These are phyloP conservation scores for Brachylomia viminalis DNA, from an alignment of 2,888 invertebrate species.

Conservation along the genomic window DNA sequence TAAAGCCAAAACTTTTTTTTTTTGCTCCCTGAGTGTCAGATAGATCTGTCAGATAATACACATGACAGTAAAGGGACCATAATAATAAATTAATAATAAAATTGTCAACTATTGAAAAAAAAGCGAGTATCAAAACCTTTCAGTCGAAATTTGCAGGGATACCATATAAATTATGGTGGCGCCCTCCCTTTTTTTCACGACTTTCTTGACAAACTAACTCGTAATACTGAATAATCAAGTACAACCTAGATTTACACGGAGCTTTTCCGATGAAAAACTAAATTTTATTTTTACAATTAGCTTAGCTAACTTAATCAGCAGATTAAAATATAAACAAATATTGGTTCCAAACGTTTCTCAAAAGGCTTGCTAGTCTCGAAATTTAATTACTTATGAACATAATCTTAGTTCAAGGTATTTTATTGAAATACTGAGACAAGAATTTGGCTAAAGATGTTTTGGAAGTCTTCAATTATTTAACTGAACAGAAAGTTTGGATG, in stretches of 20 bases:
- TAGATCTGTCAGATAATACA: too few relatives aligned
- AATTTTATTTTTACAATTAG: neutral
- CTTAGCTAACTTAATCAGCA: neutral
- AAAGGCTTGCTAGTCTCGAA: neutral
- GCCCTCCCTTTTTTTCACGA: too few relatives aligned
- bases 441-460: neutral
- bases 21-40: too few relatives aligned
- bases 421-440: neutral
- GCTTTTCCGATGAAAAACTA: neutral
- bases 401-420: neutral
- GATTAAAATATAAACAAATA: slow-evolving; percentile 3
- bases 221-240: neutral
- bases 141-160: too few relatives aligned
- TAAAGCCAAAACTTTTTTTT: too few relatives aligned
- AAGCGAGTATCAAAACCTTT: too few relatives aligned
- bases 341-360: slow-evolving; percentile 7
- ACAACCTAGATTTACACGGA: neutral
- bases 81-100: too few relatives aligned
- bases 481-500: neutral
- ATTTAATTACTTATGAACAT: slow-evolving; percentile 18
- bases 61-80: too few relatives aligned
- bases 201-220: too few relatives aligned
- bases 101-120: too few relatives aligned
- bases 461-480: neutral
- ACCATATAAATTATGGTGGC: too few relatives aligned